phyloP scores from a whole-genome alignment of 2,888 invertebrate species.

The Thymelicus sylvestris region DNA sequence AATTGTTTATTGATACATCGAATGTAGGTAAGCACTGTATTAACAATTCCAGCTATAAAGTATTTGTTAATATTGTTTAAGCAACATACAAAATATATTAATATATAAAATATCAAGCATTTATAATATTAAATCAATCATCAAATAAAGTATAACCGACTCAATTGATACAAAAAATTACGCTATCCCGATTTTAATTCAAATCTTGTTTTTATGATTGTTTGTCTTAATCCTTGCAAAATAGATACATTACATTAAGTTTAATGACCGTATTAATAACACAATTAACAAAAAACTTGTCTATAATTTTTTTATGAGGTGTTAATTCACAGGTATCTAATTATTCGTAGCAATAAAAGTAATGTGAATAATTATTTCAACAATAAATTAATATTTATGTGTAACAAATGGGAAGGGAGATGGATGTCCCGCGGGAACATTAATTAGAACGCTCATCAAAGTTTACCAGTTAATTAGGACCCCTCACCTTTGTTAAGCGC shows the following conservation, averaged over 20 bases:
- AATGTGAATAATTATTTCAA: not conserved
- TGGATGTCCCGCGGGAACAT: slow-evolving; percentile 70
- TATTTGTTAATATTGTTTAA: too few species aligned
- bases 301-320: not conserved
- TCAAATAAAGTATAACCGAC: too few species aligned
- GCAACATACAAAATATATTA: too few species aligned
- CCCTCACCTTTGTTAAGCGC: slow-evolving; percentile 66
- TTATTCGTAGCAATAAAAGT: not conserved
- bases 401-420: not conserved
- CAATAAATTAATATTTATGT: slow-evolving; percentile 9
- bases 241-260: not conserved
- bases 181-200: too few species aligned
- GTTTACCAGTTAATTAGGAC: slow-evolving; percentile 85
- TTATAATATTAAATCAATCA: too few species aligned
- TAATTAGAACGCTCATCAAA: slow-evolving; percentile 83
- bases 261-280: not conserved
- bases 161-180: too few species aligned
- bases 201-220: slow-evolving; percentile 66
- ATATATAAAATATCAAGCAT: too few species aligned
- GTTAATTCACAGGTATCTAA: too few species aligned
- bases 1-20: too few species aligned
- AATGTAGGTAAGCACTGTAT: too few species aligned
- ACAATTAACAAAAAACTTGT: not conserved
- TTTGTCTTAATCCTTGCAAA: slow-evolving; percentile 25
- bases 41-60: too few species aligned